Evolutionary conservation across 2,113 vertebrate genomes (phyloP).

Genomic region (Python bivittatus): DNA sequence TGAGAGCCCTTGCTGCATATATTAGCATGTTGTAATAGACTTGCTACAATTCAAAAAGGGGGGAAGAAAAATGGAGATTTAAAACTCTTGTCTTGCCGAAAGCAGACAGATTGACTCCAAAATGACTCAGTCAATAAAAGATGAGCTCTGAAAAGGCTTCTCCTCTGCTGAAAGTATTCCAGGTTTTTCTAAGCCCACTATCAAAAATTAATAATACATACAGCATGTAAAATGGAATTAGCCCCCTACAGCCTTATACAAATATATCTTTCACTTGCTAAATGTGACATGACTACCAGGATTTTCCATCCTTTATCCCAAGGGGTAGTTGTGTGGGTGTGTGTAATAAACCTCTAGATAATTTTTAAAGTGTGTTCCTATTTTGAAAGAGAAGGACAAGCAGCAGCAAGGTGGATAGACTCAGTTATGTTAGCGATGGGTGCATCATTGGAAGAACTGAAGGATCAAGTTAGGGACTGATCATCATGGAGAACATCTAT

Average conservation of each 20-base stretch:
- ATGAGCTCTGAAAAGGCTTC: conserved; percentile 73
- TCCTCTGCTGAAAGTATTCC: conserved; percentile 67
- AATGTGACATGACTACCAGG: conserved; percentile 57
- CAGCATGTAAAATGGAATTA: conserved; percentile 63
- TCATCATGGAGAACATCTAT: not conserved
- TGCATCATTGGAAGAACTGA: not conserved
- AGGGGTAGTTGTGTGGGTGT: conserved; percentile 51
- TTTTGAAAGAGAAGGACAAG: not conserved
- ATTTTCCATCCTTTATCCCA: conserved; percentile 55
- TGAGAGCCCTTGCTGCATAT: conserved; percentile 56
- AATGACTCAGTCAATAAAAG: conserved; percentile 78
- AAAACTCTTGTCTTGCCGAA: conserved; percentile 74
- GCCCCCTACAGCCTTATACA: conserved; percentile 62
- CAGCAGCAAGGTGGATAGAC: not conserved
- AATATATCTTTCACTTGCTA: conserved; percentile 65
- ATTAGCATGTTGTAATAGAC: conserved; percentile 74
- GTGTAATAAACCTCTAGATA: conserved; percentile 29
- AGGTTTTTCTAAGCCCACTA: conserved; percentile 67
- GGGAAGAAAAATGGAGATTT: conserved; percentile 67
- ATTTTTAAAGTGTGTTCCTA: conserved; percentile 41
- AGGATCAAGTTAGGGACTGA: not conserved
- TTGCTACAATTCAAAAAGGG: conserved; percentile 63
- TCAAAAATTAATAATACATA: conserved; percentile 70
- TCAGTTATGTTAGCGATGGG: not conserved
- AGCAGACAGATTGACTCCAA: conserved; percentile 76